Base-by-base conservation (phyloP, 2,797 vertebrate species). In the Tokudaia tokunoshimensis region DNA sequence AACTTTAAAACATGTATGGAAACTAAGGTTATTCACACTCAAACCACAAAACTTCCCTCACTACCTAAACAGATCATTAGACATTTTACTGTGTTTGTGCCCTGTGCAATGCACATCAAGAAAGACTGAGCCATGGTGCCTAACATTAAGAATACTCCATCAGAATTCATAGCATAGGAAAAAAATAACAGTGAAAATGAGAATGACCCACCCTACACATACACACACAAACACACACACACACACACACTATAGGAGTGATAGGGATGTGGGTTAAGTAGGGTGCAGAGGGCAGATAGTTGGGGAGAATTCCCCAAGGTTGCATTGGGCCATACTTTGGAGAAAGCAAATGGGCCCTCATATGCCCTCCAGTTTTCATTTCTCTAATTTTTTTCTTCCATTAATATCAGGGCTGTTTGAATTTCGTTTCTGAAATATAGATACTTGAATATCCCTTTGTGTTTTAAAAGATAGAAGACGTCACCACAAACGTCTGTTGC, bases 221-320 rank as follows among this genome's bases (percentile, higher is more conserved):
- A 70, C 65, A 70, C 65, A 67, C 65, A 34, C 65, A 37, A 2
- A 74, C 70, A 74, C 70, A 74, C n/a, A n/a, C 31, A 41, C 19
- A 67, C 31, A 19, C 67, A 67, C 13, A 17, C 65, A n/a, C 34
- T 9, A 0, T 55, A 50, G 55, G 31, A 52, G 12, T 55, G 55
- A 76, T 3, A 20, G 37, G 19, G 22, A 0, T 15, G 14, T 1
- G 17, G 17, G 1, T 12, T 10, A 1, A 41, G 6, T 19, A 19
- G 34, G 14, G 19, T 41, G 7, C 34, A 59, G 3, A 1, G 3
- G 1, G 19, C 1, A 17, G 17, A 76, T 24, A 31, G 2, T 29
- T 22, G 15, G 6, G 34, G 2, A 65, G 19, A 70, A 22, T 8
- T 55, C 37, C 37, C 7, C 0, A 7, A 67, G 41, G 26, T n/a